Evolutionary conservation across 2,888 invertebrate genomes (phyloP).

Genomic region (Epsilonema sp.): DNA sequence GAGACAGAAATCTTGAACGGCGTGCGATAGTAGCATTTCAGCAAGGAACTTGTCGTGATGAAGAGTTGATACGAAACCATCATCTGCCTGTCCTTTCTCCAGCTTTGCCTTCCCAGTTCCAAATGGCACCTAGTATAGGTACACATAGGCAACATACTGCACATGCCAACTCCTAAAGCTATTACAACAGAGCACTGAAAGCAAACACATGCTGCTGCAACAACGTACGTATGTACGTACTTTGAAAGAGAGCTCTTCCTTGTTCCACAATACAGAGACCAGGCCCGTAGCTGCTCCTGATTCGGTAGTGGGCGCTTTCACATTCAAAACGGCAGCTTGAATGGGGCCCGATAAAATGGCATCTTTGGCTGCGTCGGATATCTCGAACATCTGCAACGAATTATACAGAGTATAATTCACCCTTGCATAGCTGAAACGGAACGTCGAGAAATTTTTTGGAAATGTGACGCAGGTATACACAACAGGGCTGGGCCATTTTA

Average conservation of each 20-base stretch:
- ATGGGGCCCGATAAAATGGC: not conserved
- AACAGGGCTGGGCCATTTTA: too few relatives aligned
- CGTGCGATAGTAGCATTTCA: constrained; percentile 55
- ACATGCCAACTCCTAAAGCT: not conserved
- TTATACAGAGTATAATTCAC: too few relatives aligned
- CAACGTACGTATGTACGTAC: too few relatives aligned
- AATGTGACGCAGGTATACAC: too few relatives aligned
- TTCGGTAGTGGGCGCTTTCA: too few relatives aligned
- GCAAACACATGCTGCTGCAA: too few relatives aligned
- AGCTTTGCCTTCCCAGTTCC: not conserved
- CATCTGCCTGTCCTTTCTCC: not conserved
- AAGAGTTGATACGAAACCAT: constrained; percentile 5
- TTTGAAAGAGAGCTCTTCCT: not conserved
- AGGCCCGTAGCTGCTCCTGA: not conserved
- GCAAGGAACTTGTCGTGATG: constrained; percentile 49
- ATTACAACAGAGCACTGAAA: too few relatives aligned
- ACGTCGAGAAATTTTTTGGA: too few relatives aligned
- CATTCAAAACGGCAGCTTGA: too few relatives aligned
- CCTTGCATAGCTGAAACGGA: too few relatives aligned
- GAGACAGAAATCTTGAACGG: constrained; percentile 62
- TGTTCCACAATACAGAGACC: not conserved
- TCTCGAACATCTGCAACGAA: too few relatives aligned
- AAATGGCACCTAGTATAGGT: not conserved
- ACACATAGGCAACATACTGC: not conserved
- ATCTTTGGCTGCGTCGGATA: too few relatives aligned